These are phyloP conservation scores for Temnothorax unifasciatus DNA, from an alignment of 2,888 invertebrate genomes.

Conservation along the genomic window DNA sequence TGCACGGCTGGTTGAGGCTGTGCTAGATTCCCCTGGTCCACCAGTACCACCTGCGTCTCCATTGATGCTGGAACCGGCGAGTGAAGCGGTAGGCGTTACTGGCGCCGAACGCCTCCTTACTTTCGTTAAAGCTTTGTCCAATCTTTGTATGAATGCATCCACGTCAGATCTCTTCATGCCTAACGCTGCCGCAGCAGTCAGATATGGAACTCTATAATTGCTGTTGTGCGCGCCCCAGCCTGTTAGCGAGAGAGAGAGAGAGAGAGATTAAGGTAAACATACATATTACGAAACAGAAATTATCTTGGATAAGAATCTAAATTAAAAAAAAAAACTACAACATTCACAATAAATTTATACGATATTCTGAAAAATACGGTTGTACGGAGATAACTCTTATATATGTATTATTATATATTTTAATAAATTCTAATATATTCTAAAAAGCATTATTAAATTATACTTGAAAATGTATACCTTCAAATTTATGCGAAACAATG, in stretches of 20 bases:
- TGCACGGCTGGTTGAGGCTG: conserved; percentile 84
- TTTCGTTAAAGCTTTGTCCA: conserved; percentile 88
- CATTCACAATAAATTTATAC: no score
- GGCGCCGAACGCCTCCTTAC: conserved; percentile 83
- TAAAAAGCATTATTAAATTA: neutral
- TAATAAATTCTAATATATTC: neutral
- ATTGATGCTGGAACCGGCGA: conserved; percentile 84
- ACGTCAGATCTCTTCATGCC: conserved; percentile 90
- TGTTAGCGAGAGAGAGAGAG: no score
- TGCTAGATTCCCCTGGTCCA: conserved; percentile 83
- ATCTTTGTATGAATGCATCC: conserved; percentile 89
- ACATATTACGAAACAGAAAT: conserved; percentile 22
- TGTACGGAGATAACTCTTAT: neutral
- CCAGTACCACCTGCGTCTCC: conserved; percentile 83
- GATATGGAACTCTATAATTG: conserved; percentile 89
- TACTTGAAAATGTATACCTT: conserved; percentile 85
- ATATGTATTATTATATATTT: neutral
- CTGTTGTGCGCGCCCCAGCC: conserved; percentile 91
- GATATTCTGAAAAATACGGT: conserved; percentile 2
- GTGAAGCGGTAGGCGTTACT: conserved; percentile 83
- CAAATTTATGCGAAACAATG: conserved; percentile 88
- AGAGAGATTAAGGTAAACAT: neutral
- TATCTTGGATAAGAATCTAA: neutral
- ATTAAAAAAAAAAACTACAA: neutral
- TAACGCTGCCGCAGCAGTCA: conserved; percentile 92